A percentile compares a stretch with the other conserved stretches of the same genome.
These are phyloP conservation scores for Cantharis rustica DNA, from an alignment of 2,888 invertebrate genomes.

Conservation along the genomic window DNA sequence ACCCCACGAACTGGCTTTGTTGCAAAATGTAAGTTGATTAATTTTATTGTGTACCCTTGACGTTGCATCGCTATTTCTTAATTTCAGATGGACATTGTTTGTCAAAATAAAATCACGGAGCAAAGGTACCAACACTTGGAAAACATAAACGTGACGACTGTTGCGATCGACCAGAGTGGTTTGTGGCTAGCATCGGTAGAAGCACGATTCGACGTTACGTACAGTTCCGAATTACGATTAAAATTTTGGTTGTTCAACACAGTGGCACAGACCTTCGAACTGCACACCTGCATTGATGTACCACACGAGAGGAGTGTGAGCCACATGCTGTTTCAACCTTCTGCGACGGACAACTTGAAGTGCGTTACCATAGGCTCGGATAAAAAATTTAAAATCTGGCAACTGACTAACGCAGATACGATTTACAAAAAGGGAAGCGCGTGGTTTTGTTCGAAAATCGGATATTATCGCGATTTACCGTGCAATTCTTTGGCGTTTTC, in stretches of 20 bases:
- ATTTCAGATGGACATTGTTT: slow-evolving; percentile 72
- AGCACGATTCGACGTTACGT: slow-evolving; percentile 63
- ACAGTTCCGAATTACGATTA: slow-evolving; percentile 66
- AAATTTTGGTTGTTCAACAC: slow-evolving; percentile 76
- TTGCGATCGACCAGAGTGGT: slow-evolving; percentile 69
- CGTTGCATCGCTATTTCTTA: slow-evolving; percentile 11
- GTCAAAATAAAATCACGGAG: slow-evolving; percentile 70
- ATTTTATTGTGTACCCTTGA: not conserved
- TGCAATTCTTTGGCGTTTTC: slow-evolving; percentile 69
- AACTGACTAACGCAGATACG: slow-evolving; percentile 61
- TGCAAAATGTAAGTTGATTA: slow-evolving; percentile 68
- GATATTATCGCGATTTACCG: slow-evolving; percentile 64
- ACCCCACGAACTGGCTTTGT: slow-evolving; percentile 64
- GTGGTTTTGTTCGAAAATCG: slow-evolving; percentile 70
- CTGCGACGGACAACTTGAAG: slow-evolving; percentile 53
- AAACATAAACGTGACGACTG: slow-evolving; percentile 68
- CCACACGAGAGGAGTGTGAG: slow-evolving; percentile 70
- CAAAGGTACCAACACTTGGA: slow-evolving; percentile 64
- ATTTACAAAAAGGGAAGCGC: slow-evolving; percentile 60
- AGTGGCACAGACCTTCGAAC: slow-evolving; percentile 66
- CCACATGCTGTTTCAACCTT: slow-evolving; percentile 65
- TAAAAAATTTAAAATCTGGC: slow-evolving; percentile 74
- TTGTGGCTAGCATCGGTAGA: slow-evolving; percentile 77
- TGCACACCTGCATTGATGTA: slow-evolving; percentile 75
- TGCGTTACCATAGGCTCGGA: slow-evolving; percentile 72